Percentiles rank a stretch among this genome's conserved stretches.
These are phyloP conservation scores for rabbit (Oryctolagus cuniculus) DNA, from an alignment of 2,113 vertebrate species.

Conservation along the genomic window mOryCun1.1 NC_091445.1:23887001-23887500, in stretches of 20 bases:
- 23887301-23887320: background rate
- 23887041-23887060: slow-evolving; percentile 49
- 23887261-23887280: slow-evolving; percentile 7
- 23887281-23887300: background rate
- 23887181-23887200: background rate
- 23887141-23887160: background rate
- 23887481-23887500: background rate
- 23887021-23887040: background rate
- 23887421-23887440: background rate
- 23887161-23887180: background rate
- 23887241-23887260: background rate
- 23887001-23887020: slow-evolving; percentile 62
- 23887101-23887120: background rate
- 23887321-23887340: background rate
- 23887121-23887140: background rate
- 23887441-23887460: no score
- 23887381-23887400: background rate
- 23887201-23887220: background rate
- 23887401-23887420: background rate
- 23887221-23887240: background rate
- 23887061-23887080: background rate
- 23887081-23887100: background rate
- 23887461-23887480: background rate
- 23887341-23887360: background rate
- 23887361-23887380: background rate